These are phyloP conservation scores for Gymnocheta viridis DNA, from an alignment of 2,888 invertebrate genomes.

Conservation along the genomic window DNA sequence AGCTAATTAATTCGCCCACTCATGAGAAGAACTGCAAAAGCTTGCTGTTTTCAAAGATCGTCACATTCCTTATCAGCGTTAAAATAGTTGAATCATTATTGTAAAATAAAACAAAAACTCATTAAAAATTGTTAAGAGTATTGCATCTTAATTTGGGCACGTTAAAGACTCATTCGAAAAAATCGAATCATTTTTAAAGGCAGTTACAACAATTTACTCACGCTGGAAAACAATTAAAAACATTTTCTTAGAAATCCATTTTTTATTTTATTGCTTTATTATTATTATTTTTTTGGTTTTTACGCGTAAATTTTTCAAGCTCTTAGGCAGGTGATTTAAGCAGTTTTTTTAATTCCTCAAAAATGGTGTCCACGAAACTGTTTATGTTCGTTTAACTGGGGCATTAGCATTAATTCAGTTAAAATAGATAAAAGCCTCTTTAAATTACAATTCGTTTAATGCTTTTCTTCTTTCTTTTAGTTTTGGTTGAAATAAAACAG, in stretches of 20 bases:
- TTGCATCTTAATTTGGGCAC: too few relatives aligned
- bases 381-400: constrained; percentile 8
- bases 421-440: constrained; percentile 11
- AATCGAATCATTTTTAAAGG: not conserved
- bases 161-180: not conserved
- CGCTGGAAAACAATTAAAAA: not conserved
- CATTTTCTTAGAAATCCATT: too few relatives aligned
- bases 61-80: too few relatives aligned
- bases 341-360: not conserved
- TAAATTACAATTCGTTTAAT: constrained; percentile 17
- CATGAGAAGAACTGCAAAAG: too few relatives aligned
- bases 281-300: not conserved
- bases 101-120: too few relatives aligned
- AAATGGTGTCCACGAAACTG: not conserved
- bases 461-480: constrained; percentile 3
- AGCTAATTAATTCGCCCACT: too few relatives aligned
- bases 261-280: too few relatives aligned
- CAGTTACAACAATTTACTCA: not conserved
- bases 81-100: too few relatives aligned
- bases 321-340: constrained; percentile 18
- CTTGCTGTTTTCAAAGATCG: too few relatives aligned
- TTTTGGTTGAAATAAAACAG: not conserved
- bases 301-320: not conserved
- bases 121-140: too few relatives aligned
- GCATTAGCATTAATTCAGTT: constrained; percentile 15